phyloP scores from a whole-genome alignment of 2,888 invertebrate genomes.

The Patella ulyssiponensis region DNA sequence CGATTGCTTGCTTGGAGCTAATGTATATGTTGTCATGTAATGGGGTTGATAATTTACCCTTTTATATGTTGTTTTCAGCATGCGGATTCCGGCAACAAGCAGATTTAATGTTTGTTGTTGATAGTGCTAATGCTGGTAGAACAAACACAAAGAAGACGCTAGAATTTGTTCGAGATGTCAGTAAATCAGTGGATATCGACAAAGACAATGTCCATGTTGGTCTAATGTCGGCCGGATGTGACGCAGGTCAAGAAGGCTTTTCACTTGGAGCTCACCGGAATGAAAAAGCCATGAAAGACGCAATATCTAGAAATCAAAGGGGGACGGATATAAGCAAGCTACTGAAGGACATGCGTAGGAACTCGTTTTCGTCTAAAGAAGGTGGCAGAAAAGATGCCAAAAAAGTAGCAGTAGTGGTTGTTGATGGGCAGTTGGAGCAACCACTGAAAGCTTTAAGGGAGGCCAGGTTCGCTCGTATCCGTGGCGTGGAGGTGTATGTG shows the following conservation, averaged over 20 bases:
- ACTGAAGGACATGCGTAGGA: slow-evolving; percentile 49
- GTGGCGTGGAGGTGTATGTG: slow-evolving; percentile 56
- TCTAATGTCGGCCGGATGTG: slow-evolving; percentile 55
- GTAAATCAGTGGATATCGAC: slow-evolving; percentile 52
- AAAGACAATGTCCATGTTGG: slow-evolving; percentile 59
- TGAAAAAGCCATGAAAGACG: slow-evolving; percentile 37
- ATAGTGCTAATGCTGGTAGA: slow-evolving; percentile 57
- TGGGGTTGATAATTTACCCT: too few species aligned
- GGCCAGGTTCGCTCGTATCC: slow-evolving; percentile 52
- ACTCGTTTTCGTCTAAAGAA: slow-evolving; percentile 42
- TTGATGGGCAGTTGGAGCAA: slow-evolving; percentile 56
- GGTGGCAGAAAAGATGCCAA: slow-evolving; percentile 55
- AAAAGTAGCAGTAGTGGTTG: slow-evolving; percentile 57
- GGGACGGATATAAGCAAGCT: slow-evolving; percentile 50
- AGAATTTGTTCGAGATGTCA: slow-evolving; percentile 52
- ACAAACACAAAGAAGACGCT: slow-evolving; percentile 54
- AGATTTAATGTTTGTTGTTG: slow-evolving; percentile 62
- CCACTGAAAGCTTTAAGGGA: slow-evolving; percentile 54
- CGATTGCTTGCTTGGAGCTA: too few species aligned
- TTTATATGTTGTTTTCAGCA: slow-evolving; percentile 37
- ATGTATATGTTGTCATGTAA: too few species aligned
- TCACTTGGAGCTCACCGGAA: slow-evolving; percentile 37
- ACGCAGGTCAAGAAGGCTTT: slow-evolving; percentile 43
- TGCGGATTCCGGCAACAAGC: slow-evolving; percentile 60
- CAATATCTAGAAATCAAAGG: slow-evolving; percentile 36